Base-by-base conservation (phyloP, 2,113 vertebrate genomes). In the Oryzias curvinotus region DNA sequence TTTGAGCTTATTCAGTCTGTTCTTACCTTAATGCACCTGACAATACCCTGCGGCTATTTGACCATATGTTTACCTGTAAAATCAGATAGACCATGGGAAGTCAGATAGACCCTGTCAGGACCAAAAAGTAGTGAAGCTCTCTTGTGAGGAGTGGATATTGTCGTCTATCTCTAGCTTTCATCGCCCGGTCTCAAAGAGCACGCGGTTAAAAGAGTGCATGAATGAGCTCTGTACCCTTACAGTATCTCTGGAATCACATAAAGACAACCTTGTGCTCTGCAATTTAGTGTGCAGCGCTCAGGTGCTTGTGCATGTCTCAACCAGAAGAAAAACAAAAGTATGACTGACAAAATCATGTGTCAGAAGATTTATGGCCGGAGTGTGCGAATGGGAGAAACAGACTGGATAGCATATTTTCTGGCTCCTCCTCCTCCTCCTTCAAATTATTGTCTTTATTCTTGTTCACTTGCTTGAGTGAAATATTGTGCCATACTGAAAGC, bases 231-330 rank as follows among this genome's bases (percentile, higher is more conserved):
- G 79, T 45, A 25, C 76, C 74, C 72, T 57, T 78, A 70, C 83
- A 87, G 84, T 88, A 87, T 87, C 85, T 86, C 73, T 85, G 75
- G 71, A 76, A 85, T 80, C 80, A 84, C 83, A 89, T 91, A 85
- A 91, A 88, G 84, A 85, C 82, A 77, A 90, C 85, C 82, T 85
- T 88, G 83, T 85, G 81, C 87, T 88, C 87, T 84, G 85, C 89
- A 87, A 87, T 87, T 88, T 88, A 85, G 81, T 82, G 85, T 64
- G 77, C 78, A 66, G 80, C 21, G 81, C 82, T 88, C 71, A 87
- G 91, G 91, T 84, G 86, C 87, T 87, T 79, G 85, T 92, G 85
- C 92, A 85, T 90, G 92, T 91, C 91, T 86, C 82, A 91, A 92
- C 92, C 90, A 87, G 90, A 91, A 84, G 68, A 86, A 88, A 89